phyloP scores from a whole-genome alignment of 2,888 invertebrate genomes.

The Buathra laborator region DNA sequence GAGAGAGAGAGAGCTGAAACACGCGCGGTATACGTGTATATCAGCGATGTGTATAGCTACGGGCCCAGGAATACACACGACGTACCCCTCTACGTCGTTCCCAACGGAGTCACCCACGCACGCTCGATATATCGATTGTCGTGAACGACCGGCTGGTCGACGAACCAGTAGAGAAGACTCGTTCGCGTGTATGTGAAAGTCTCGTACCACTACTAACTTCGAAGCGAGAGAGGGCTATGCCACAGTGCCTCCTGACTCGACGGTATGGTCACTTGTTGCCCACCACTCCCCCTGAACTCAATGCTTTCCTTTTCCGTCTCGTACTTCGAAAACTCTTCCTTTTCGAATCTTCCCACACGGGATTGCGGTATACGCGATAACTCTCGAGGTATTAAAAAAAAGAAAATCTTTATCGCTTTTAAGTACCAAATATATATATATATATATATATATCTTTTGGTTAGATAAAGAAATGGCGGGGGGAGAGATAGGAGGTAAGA shows the following conservation, averaged over 20 bases:
- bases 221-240: conserved; percentile 56
- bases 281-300: conserved; percentile 54
- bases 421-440: too few relatives aligned
- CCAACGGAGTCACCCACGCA: conserved; percentile 69
- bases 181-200: conserved; percentile 30
- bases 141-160: conserved; percentile 79
- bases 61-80: conserved; percentile 50
- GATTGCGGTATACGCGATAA: background rate
- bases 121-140: conserved; percentile 83
- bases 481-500: background rate
- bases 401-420: background rate
- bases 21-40: conserved; percentile 23
- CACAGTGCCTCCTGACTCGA: conserved; percentile 58
- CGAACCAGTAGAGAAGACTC: conserved; percentile 74
- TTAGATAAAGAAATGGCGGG: background rate
- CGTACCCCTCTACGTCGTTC: conserved; percentile 24
- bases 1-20: conserved; percentile 49
- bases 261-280: conserved; percentile 77
- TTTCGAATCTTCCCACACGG: background rate
- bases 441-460: background rate
- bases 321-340: background rate
- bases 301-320: conserved; percentile 76
- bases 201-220: conserved; percentile 58
- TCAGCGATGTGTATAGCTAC: conserved; percentile 14
- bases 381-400: background rate